phyloP scores from a whole-genome alignment of 2,113 vertebrate genomes.

The Podarcis raffonei region DNA sequence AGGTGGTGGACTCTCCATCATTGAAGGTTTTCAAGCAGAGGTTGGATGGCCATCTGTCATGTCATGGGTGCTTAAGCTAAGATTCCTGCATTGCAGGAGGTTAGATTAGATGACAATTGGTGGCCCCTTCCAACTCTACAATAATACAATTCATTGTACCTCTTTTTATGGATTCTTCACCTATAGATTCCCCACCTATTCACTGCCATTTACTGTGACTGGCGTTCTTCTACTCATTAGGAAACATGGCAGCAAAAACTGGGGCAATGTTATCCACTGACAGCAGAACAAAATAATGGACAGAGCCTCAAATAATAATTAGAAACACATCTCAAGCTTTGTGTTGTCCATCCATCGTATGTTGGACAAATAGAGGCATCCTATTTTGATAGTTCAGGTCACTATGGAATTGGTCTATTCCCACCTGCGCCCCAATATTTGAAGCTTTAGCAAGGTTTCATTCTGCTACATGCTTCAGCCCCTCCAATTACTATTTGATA shows the following conservation, averaged over 20 bases:
- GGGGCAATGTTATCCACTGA: not conserved
- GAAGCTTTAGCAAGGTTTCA: not conserved
- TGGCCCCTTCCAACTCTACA: too few relatives aligned
- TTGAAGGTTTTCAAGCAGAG: too few relatives aligned
- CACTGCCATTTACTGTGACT: not conserved
- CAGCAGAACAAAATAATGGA: not conserved
- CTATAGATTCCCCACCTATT: not conserved
- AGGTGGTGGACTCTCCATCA: too few relatives aligned
- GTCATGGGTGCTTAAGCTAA: too few relatives aligned
- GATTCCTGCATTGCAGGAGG: too few relatives aligned
- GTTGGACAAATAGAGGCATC: not conserved
- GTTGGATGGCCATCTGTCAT: too few relatives aligned
- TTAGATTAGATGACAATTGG: too few relatives aligned
- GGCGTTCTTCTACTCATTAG: not conserved
- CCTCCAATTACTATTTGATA: not conserved
- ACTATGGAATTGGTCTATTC: not conserved
- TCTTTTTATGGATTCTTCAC: not conserved
- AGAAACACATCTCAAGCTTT: not conserved
- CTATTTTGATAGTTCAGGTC: not conserved
- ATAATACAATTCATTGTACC: not conserved
- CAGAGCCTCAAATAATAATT: not conserved
- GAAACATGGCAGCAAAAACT: not conserved
- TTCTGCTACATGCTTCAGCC: not conserved
- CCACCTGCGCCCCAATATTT: not conserved
- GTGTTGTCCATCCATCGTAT: not conserved